Conservation (phyloP, 2,797 vertebrate genomes). For the Lagorchestes hirsutus region DNA sequence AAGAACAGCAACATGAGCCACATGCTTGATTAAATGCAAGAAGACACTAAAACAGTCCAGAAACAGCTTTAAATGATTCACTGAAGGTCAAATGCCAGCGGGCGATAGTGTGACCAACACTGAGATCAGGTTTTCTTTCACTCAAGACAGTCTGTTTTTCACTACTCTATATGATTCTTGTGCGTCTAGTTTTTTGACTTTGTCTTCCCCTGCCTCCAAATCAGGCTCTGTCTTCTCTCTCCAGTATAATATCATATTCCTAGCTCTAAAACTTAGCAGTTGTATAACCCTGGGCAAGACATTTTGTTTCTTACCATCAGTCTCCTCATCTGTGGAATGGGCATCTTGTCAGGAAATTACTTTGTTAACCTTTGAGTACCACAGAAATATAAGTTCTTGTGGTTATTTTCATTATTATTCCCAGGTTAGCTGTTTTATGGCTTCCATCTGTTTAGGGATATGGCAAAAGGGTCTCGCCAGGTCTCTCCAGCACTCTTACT, state of each 20-base stretch:
- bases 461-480: conserved; percentile 70
- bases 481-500: conserved; percentile 63
- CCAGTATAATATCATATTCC: not conserved
- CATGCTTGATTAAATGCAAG: not conserved
- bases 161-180: not conserved
- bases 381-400: not conserved
- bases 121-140: not conserved
- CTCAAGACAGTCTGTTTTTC: not conserved
- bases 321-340: not conserved
- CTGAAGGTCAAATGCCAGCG: not conserved
- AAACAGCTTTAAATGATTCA: not conserved
- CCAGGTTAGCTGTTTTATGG: conserved; percentile 68
- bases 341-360: not conserved
- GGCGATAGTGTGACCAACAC: not conserved
- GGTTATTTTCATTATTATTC: conserved; percentile 16
- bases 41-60: not conserved
- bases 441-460: conserved; percentile 79
- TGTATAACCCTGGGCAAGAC: not conserved
- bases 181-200: not conserved
- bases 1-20: too few relatives aligned
- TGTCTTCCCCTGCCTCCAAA: not conserved
- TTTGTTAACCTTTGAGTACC: not conserved
- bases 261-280: not conserved
- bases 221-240: not conserved
- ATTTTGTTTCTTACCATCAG: not conserved